Base-by-base conservation (phyloP, 2,797 vertebrate species). In the Thaleichthys pacificus region DNA sequence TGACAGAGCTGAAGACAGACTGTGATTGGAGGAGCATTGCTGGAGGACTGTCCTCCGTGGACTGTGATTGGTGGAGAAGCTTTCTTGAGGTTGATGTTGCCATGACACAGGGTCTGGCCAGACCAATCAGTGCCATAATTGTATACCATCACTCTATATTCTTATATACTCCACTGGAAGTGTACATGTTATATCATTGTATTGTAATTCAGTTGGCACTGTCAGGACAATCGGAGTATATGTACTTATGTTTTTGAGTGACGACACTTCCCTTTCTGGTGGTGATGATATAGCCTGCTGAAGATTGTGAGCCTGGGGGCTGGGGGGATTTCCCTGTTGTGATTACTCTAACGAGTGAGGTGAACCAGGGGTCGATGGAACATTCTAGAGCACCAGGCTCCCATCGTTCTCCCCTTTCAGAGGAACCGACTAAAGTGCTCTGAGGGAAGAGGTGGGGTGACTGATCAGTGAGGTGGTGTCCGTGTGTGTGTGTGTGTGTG, bases 111-210 rank as follows among this genome's bases (percentile, higher is more conserved):
- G 42, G 21, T 42, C 38, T 26, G 19, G 68, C 24, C 61, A 62
- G 73, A 74, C 47, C 66, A 57, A 74, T 64, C 79, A 79, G 90
- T 90, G 86, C 86, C 88, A 91, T 89, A 75, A 77, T 82, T 86
- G 77, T 81, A 77, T 71, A 75, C 32, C 73, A 69, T 85, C 69
- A 80, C 73, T 74, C 82, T 66, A 65, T 81, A 72, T 84, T 72
- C 74, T 86, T 67, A 80, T 79, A 77, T 74, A 77, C 79, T 78
- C 82, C 80, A 86, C 80, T 84, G 83, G 76, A 89, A 77, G 77
- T 85, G 67, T 85, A 87, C 69, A 73, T 86, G 76, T 84, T 79
- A 78, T 82, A 69, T 85, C 69, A 78, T 77, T 82, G 67, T 84
- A 71, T 79, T 84, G 79, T 88, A 79, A 84, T 86, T 82, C 66